Evolutionary conservation across 2,113 vertebrate species (phyloP).

Genomic region (Hydrolagus affinis): DNA sequence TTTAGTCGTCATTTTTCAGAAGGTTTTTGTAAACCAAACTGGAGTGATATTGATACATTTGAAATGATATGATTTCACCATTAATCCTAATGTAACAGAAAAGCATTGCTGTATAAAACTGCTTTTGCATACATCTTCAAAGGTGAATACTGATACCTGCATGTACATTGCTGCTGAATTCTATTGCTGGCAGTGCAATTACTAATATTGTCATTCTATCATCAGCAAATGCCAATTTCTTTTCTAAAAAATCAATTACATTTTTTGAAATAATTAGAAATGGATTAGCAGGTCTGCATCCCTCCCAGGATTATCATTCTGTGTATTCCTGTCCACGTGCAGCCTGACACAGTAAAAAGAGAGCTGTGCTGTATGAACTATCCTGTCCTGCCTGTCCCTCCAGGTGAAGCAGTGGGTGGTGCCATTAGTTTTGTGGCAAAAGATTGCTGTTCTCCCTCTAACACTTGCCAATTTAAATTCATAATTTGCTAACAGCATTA

Average conservation of each 20-base stretch:
- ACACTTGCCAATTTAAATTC: background rate
- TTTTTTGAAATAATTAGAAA: background rate
- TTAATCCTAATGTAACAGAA: background rate
- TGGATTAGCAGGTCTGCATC: background rate
- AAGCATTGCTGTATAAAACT: background rate
- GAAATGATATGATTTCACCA: background rate
- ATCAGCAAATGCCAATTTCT: background rate
- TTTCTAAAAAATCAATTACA: background rate
- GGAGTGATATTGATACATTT: background rate
- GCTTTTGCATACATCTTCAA: background rate
- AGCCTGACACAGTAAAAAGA: background rate
- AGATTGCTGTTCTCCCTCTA: background rate
- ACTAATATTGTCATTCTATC: background rate
- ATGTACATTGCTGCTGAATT: background rate
- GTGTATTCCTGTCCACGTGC: background rate
- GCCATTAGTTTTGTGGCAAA: background rate
- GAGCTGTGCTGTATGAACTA: background rate
- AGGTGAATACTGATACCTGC: background rate
- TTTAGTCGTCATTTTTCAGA: conserved; percentile 13
- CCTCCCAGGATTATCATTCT: background rate
- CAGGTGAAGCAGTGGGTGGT: background rate
- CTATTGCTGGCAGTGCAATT: background rate
- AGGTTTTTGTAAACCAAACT: background rate
- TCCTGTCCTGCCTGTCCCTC: background rate
- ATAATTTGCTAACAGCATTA: background rate